These are phyloP conservation scores for Hydrochoerus hydrochaeris DNA, from an alignment of 2,113 vertebrate genomes.

Conservation along the genomic window DNA sequence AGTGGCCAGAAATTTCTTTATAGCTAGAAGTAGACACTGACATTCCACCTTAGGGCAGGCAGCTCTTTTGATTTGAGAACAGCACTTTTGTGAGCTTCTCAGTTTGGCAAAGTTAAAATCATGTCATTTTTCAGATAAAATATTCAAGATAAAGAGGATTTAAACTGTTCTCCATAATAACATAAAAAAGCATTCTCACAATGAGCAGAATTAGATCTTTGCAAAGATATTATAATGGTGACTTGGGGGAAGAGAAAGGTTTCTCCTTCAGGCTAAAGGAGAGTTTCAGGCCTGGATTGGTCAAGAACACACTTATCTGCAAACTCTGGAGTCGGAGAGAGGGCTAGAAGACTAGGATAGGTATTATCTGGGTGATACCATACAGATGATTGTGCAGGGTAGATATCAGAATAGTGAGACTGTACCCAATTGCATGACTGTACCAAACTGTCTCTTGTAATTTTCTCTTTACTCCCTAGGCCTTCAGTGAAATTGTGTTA, in stretches of 20 bases:
- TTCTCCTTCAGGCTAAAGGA: not conserved
- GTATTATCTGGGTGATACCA: not conserved
- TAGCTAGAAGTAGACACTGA: not conserved
- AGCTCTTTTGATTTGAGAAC: not conserved
- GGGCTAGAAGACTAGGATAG: not conserved
- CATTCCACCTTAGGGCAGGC: not conserved
- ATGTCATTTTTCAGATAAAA: not conserved
- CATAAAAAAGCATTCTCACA: not conserved
- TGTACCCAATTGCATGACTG: not conserved
- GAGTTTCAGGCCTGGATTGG: not conserved
- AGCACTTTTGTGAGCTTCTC: conserved; percentile 1
- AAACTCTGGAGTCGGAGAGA: no score
- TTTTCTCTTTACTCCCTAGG: not conserved
- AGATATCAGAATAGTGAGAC: not conserved
- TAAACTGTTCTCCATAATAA: conserved; percentile 14
- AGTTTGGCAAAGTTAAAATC: conserved; percentile 40
- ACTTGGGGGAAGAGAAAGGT: not conserved
- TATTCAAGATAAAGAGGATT: conserved; percentile 7
- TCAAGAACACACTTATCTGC: not conserved
- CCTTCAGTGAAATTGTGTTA: not conserved
- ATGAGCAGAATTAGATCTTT: not conserved
- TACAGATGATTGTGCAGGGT: not conserved
- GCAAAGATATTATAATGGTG: not conserved
- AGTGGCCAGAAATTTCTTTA: conserved; percentile 7
- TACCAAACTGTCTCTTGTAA: no score